Evolutionary conservation across 2,113 vertebrate species (phyloP), one percentile per base, ranked within the genome.

Genomic region (Grantiella picta): DNA sequence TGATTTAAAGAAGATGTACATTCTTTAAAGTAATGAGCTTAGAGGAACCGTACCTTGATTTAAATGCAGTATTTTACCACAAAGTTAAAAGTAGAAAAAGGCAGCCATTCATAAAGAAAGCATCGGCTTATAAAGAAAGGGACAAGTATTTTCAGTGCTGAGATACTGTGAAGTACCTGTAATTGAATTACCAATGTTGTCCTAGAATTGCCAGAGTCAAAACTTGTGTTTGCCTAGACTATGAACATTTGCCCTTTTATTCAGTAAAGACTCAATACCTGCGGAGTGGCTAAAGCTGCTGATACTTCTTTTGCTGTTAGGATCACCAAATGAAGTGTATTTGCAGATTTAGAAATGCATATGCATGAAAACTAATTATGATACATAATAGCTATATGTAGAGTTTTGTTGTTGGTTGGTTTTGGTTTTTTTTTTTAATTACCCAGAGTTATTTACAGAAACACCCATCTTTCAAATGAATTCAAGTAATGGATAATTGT

Each of bases 371-470:
- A 66, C 18, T 70, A 75, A 89, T 83, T 86, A 52, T 52, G 56
- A 49, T 64, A 38, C 11, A 20, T 76, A 76, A 47, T 19, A 86
- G 50, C 59, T 85, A 40, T 22, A 77, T 83, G 57, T 82, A 56
- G 54, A 40, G 17, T 8, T 84, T 47, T 70, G 25, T 10, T 64
- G 17, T 49, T 82, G n/a, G 18, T 52, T 73, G 20, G 2, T 15
- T 44, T 36, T 18, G 4, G 13, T 17, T 28, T 53, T 72, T 54
- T 63, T 72, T 54, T 63, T 57, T 80, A 82, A 90, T 94, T 91
- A 71, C 40, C 49, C 27, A 59, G 68, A 69, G 53, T 92, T 95
- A 82, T 90, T 92, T 90, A 79, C 59, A 92, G 80, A 83, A 94
- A 94, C 27, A 87, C 22, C 33, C 3, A 1, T 75, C 60, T 84